Evolutionary conservation across 2,888 invertebrate genomes (phyloP).

Genomic region (Drosophila neonasuta): DNA sequence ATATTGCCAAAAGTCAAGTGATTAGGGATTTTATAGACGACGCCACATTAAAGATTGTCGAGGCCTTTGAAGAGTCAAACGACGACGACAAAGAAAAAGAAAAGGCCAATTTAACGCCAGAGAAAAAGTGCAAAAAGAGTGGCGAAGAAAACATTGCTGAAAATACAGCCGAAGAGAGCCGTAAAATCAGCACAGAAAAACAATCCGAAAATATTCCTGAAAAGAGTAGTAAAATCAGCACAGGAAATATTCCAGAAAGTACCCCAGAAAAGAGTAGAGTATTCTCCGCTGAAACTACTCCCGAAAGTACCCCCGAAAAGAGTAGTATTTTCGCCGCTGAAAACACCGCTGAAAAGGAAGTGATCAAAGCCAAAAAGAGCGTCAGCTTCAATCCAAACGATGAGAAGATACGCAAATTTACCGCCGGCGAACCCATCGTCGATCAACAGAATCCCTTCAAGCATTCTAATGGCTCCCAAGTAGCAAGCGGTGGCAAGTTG

Average conservation of each 20-base stretch:
- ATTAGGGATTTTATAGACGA: conserved; percentile 33
- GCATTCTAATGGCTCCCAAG: conserved; percentile 33
- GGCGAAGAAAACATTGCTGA: neutral
- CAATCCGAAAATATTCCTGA: no score
- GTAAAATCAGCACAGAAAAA: neutral
- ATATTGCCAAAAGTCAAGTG: conserved; percentile 19
- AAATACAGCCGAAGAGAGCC: neutral
- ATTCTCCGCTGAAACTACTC: no score
- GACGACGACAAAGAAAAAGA: neutral
- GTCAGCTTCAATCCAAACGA: conserved; percentile 80
- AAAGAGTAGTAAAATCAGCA: neutral
- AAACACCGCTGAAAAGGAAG: neutral
- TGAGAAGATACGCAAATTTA: conserved; percentile 80
- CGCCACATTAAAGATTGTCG: conserved; percentile 55
- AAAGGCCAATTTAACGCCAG: neutral
- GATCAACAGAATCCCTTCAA: conserved; percentile 82
- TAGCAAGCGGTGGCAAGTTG: conserved; percentile 13
- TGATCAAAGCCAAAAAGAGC: conserved; percentile 73
- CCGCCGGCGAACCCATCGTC: conserved; percentile 81
- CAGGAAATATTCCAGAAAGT: no score
- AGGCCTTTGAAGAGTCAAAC: conserved; percentile 41
- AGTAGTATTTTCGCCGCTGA: neutral
- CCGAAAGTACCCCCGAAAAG: no score
- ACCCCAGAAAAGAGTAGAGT: no score
- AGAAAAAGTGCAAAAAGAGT: neutral